Base-by-base conservation (phyloP, 1,140 invertebrate species). In the Sarcophaga peregrina region DNA sequence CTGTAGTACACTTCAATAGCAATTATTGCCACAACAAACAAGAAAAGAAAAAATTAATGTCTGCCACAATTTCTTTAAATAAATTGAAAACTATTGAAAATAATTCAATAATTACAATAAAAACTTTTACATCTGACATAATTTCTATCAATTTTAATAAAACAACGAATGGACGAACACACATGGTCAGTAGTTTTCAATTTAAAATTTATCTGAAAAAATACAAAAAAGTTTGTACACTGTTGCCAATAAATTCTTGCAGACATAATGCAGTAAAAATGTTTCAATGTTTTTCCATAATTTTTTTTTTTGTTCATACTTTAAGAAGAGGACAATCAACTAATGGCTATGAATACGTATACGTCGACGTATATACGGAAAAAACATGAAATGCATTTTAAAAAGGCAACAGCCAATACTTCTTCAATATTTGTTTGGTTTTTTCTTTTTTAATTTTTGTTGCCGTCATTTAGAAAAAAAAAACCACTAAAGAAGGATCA, bases 351-450 rank as follows among this genome's bases (percentile, higher is more conserved):
- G n/a, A n/a, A n/a, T 37, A 37, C 25, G 25, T 37, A 37, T 37
- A 37, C 25, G 25, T 37, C 1, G 1, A 37, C 25, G 25, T 37
- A 37, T 37, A 37, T 37, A 37, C 25, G 25, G 25, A 15, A 68
- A 20, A 68, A 68, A 68, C 62, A 68, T 68, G 62, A 68, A 68
- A 68, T 68, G 62, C 62, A 68, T 68, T 68, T 68, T 68, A 68
- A 68, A 68, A 68, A n/a, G 62, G 8, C 62, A n/a, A n/a, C n/a
- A 37, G 25, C 25, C 25, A 37, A 37, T 37, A 37, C 25, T 37
- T 37, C 25, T 37, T 37, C 25, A 37, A 37, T 37, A 4, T 37
- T 37, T 37, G 25, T 37, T 37, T 37, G 25, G 25, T 37, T 37
- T 37, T 37, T 37, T 37, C 4, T 37, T 37, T 37, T 37, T 37